Conservation (phyloP, 2,797 vertebrate species). For the Nothura maculosa region DNA sequence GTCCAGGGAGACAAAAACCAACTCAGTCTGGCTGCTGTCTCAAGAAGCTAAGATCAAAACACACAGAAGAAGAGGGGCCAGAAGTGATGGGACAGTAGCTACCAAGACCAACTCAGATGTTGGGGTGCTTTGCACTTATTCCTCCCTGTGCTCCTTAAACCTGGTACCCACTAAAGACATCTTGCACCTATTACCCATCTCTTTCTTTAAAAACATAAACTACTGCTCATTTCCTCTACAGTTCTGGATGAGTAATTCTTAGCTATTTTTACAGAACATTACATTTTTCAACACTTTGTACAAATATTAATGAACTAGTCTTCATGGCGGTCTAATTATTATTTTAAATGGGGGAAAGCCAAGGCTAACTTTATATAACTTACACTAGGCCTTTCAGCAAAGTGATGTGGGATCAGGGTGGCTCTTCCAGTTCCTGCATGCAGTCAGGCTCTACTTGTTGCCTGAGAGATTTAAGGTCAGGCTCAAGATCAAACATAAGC, state of each 20-base stretch:
- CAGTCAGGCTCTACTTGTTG: not conserved
- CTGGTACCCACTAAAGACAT: not conserved
- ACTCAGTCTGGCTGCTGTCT: not conserved
- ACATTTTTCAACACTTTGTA: conserved; percentile 37
- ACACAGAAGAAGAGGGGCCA: not conserved
- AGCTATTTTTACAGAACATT: conserved; percentile 18
- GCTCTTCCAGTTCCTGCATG: not conserved
- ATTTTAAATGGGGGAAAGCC: conserved; percentile 38
- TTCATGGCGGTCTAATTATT: not conserved
- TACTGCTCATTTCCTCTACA: not conserved
- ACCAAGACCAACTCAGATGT: not conserved
- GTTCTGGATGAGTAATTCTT: conserved; percentile 17
- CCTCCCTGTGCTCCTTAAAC: not conserved
- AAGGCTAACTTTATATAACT: conserved; percentile 36
- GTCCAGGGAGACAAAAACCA: not conserved
- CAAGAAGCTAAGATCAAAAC: not conserved
- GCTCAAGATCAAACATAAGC: not conserved
- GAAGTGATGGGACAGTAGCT: not conserved
- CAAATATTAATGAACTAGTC: conserved; percentile 10
- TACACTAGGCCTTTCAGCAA: not conserved
- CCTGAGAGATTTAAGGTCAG: not conserved
- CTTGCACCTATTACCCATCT: not conserved
- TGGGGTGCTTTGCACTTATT: accelerated
- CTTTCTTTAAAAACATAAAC: conserved; percentile 2
- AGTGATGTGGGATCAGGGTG: not conserved